phyloP scores from a whole-genome alignment of 2,113 vertebrate genomes.

The Speoplatyrhinus poulsoni region DNA sequence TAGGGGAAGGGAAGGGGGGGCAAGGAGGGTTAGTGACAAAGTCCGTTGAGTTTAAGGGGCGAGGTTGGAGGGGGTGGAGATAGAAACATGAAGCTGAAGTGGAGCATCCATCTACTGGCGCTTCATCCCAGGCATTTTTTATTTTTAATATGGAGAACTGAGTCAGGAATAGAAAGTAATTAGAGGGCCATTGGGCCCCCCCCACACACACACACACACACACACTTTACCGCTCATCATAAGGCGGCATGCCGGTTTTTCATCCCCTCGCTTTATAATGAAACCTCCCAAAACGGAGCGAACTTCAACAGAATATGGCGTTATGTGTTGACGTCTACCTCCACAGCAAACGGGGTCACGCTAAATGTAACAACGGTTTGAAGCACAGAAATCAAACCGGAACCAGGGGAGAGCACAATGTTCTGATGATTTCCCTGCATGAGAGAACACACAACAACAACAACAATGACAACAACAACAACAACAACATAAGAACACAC shows the following conservation, averaged over 20 bases:
- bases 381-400: not conserved
- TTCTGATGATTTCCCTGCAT: not conserved
- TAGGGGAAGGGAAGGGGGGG: too few relatives aligned
- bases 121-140: slow-evolving; percentile 33
- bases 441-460: too few relatives aligned
- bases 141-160: slow-evolving; percentile 17
- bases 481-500: too few relatives aligned
- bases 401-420: not conserved
- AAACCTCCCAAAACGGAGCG: slow-evolving; percentile 21
- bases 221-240: slow-evolving; percentile 13
- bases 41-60: not conserved
- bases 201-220: too few relatives aligned
- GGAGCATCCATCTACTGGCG: slow-evolving; percentile 2
- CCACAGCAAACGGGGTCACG: not conserved
- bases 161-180: slow-evolving; percentile 78
- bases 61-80: not conserved
- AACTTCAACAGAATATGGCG: slow-evolving; percentile 12
- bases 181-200: slow-evolving; percentile 58
- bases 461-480: too few relatives aligned
- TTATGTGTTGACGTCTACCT: not conserved
- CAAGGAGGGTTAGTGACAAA: too few relatives aligned
- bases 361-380: not conserved
- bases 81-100: not conserved
- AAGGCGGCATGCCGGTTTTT: slow-evolving; percentile 4
- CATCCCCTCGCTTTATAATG: slow-evolving; percentile 42